phyloP scores from a whole-genome alignment of 1,140 invertebrate genomes.

The Ostrea denselamellosa region DNA sequence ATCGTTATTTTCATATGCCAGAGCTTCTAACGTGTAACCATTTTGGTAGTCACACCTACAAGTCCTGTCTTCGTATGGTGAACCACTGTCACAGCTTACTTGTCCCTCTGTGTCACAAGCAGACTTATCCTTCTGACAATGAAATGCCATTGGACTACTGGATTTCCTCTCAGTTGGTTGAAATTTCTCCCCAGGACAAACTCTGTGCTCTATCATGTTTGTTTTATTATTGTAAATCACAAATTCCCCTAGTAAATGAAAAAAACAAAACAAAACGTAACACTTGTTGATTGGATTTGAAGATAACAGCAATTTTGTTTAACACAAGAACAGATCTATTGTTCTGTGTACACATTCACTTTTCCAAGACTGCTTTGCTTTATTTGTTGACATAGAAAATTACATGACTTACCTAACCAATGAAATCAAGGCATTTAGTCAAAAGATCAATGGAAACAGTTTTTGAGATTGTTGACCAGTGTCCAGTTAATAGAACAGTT shows the following conservation, averaged over 20 bases:
- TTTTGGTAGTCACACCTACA: constrained; percentile 7
- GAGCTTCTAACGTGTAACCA: background rate
- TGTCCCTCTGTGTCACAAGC: background rate
- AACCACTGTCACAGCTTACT: background rate
- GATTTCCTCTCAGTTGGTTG: constrained; percentile 3
- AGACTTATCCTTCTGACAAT: background rate
- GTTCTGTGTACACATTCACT: too few relatives aligned
- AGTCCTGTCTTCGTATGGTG: background rate
- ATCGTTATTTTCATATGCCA: background rate
- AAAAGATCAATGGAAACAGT: too few relatives aligned
- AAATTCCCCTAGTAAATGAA: background rate
- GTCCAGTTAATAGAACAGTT: too few relatives aligned
- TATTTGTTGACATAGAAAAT: too few relatives aligned
- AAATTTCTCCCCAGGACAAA: background rate
- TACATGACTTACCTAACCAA: too few relatives aligned
- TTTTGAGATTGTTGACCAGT: too few relatives aligned
- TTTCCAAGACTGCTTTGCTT: too few relatives aligned
- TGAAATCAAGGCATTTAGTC: too few relatives aligned
- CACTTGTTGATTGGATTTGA: too few relatives aligned
- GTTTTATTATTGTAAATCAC: background rate
- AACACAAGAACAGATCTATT: too few relatives aligned
- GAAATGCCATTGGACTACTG: background rate
- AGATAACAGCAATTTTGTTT: too few relatives aligned
- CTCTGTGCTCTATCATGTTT: background rate
- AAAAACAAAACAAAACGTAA: background rate